A percentile compares a stretch with the other conserved stretches of the same genome.
Evolutionary conservation across 2,113 vertebrate genomes (phyloP).

Genomic region (Ochotona princeps): DNA sequence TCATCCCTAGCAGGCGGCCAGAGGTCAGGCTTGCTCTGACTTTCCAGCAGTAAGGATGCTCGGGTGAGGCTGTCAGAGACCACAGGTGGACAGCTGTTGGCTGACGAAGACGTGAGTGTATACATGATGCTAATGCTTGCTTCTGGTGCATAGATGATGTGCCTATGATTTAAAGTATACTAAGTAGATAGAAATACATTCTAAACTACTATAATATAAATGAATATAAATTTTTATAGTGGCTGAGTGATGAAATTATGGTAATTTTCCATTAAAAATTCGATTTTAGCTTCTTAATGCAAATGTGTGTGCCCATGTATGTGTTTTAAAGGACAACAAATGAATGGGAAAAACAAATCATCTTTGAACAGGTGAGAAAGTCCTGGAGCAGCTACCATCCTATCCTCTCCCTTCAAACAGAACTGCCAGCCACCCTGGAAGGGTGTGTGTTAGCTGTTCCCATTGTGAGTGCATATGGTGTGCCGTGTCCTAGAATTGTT

Average conservation of each 20-base stretch:
- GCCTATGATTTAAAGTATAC: background rate
- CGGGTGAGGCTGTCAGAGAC: rapidly evolving
- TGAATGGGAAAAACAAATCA: background rate
- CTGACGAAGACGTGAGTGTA: background rate
- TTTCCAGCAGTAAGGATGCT: background rate
- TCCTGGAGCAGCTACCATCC: rapidly evolving
- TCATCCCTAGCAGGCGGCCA: background rate
- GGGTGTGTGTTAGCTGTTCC: background rate
- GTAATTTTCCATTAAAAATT: constrained; percentile 12
- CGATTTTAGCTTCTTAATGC: background rate
- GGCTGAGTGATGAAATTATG: background rate
- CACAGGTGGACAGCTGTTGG: background rate
- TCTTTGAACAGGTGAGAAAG: background rate
- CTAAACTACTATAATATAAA: background rate
- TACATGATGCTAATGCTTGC: background rate
- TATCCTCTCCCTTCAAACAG: background rate
- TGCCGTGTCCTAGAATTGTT: background rate
- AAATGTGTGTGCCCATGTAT: background rate
- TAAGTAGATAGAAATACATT: background rate
- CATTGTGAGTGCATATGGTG: rapidly evolving
- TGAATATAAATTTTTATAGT: background rate
- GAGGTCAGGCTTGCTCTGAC: background rate
- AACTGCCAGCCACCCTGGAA: background rate
- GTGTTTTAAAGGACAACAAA: background rate
- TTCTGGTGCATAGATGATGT: background rate